Conservation (phyloP, 1,140 invertebrate species). For the Nasonia longicornis region DNA sequence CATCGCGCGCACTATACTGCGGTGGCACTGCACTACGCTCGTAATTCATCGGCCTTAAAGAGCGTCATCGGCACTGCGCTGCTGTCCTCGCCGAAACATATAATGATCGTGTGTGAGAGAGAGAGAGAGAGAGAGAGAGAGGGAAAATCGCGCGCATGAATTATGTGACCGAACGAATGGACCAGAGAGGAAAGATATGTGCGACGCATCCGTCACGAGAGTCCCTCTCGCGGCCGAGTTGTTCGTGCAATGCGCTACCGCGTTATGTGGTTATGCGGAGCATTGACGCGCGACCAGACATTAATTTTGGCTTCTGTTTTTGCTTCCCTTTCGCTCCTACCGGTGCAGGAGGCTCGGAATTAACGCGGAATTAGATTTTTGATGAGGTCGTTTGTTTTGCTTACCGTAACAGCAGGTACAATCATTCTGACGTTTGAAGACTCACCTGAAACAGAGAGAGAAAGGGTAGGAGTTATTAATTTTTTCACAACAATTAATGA, state of each 20-base stretch:
- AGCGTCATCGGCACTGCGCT: constrained; percentile 41
- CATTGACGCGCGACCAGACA: not conserved
- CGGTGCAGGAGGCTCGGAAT: not conserved
- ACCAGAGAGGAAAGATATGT: too few species aligned
- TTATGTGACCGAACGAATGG: constrained; percentile 30
- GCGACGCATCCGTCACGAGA: constrained; percentile 19
- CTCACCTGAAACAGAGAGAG: constrained; percentile 32
- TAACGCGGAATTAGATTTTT: not conserved
- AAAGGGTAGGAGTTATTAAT: not conserved
- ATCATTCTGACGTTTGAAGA: not conserved
- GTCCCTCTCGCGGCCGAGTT: not conserved
- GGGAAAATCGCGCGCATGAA: constrained; percentile 40
- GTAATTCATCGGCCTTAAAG: constrained; percentile 44
- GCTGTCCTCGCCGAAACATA: not conserved
- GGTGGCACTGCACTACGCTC: not conserved
- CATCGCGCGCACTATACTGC: not conserved
- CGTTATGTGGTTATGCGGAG: not conserved
- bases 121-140: not conserved
- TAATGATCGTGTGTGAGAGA: constrained; percentile 17
- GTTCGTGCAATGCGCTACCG: not conserved
- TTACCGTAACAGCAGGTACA: too few species aligned
- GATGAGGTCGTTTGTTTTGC: not conserved
- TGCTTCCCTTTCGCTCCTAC: not conserved
- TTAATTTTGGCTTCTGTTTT: not conserved
- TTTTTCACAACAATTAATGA: not conserved